A percentile compares a stretch with the other conserved stretches of the same genome.
Conservation (phyloP, 2,113 vertebrate genomes). For the Perca flavescens region DNA sequence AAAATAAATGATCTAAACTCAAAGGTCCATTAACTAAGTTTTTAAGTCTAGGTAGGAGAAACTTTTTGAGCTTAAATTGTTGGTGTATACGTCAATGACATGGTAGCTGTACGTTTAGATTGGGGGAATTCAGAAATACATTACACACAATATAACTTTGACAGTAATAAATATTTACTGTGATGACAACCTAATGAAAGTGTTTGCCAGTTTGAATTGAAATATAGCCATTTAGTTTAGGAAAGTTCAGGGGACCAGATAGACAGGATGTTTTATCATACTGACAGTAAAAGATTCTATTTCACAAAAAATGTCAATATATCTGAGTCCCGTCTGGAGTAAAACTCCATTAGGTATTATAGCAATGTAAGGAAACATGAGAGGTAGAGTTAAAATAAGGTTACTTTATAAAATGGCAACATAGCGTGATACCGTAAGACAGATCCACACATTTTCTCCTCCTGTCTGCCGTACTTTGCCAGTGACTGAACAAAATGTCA, state of each 20-base stretch:
- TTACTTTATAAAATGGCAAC: slow-evolving; percentile 13
- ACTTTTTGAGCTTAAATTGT: no score
- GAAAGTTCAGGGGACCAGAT: not conserved
- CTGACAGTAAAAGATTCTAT: not conserved
- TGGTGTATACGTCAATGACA: no score
- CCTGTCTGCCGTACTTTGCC: slow-evolving; percentile 45
- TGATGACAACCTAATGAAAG: not conserved
- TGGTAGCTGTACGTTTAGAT: not conserved
- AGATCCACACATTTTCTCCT: not conserved
- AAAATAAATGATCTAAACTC: no score
- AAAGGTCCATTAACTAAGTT: no score
- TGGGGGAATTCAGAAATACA: not conserved
- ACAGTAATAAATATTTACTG: not conserved
- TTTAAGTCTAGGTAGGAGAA: no score
- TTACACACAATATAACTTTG: not conserved
- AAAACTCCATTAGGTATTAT: not conserved
- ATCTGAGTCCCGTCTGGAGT: not conserved
- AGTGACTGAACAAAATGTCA: slow-evolving; percentile 65
- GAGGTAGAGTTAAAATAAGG: slow-evolving; percentile 17
- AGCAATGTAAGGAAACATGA: not conserved
- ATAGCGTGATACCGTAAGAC: not conserved
- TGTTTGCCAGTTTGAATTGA: not conserved
- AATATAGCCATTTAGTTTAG: slow-evolving; percentile 4
- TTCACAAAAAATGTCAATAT: not conserved
- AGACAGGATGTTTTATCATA: not conserved